Percentiles rank a stretch among this genome's conserved stretches.
These are phyloP conservation scores for Acinonyx jubatus DNA, from an alignment of 2,113 vertebrate genomes.

Conservation along the genomic window DNA sequence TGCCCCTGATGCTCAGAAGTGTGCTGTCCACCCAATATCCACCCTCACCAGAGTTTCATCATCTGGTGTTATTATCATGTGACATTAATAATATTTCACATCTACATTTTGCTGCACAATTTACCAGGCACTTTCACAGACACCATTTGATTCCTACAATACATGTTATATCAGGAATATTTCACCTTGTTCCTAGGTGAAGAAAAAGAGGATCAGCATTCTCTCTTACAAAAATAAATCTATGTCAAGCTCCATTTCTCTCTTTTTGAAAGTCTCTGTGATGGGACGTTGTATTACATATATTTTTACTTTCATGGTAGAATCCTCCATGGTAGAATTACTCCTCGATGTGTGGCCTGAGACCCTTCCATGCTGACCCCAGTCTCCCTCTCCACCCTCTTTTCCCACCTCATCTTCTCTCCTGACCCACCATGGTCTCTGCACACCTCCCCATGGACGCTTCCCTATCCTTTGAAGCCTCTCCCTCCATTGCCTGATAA, in stretches of 20 bases:
- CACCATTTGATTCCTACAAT: background rate
- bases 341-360: background rate
- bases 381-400: no score
- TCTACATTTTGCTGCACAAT: background rate
- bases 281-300: background rate
- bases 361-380: background rate
- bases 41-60: background rate
- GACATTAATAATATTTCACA: background rate
- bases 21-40: background rate
- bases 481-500: background rate
- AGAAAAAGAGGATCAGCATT: background rate
- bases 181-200: background rate
- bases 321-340: background rate
- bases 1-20: background rate
- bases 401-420: background rate
- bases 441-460: accelerated
- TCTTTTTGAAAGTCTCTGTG: background rate
- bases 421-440: background rate
- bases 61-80: background rate
- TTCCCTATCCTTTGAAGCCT: background rate
- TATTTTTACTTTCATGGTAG: background rate
- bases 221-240: background rate
- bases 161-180: background rate
- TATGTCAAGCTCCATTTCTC: background rate
- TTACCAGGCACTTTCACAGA: background rate